These are phyloP conservation scores for Ophraella communa DNA, from an alignment of 2,888 invertebrate species.

Conservation along the genomic window DNA sequence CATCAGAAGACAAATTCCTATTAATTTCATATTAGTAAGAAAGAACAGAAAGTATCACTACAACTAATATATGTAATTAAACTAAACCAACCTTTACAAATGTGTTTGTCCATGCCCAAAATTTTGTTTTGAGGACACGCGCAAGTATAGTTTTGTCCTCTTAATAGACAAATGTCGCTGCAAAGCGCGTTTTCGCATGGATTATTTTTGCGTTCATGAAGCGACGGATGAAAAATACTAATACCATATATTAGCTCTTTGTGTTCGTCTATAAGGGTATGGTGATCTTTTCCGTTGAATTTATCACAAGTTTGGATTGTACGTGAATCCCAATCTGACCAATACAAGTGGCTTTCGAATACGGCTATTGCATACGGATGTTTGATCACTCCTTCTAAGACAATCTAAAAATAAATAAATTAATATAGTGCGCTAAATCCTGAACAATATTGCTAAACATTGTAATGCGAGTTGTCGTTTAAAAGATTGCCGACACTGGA, in stretches of 20 bases:
- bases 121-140: constrained; percentile 79
- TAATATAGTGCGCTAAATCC: neutral
- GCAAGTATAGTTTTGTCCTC: constrained; percentile 67
- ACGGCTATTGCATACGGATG: constrained; percentile 86
- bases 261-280: constrained; percentile 62
- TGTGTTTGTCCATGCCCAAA: constrained; percentile 63
- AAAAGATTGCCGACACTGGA: no score
- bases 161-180: constrained; percentile 79
- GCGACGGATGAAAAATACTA: constrained; percentile 76
- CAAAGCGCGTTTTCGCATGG: constrained; percentile 72
- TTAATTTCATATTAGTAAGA: no score
- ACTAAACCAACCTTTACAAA: constrained; percentile 63
- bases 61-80: constrained; percentile 10
- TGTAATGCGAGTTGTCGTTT: no score
- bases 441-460: neutral
- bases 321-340: constrained; percentile 86
- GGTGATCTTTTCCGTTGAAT: constrained; percentile 71
- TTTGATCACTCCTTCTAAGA: constrained; percentile 68
- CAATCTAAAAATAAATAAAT: constrained; percentile 45
- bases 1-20: no score
- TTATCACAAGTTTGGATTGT: constrained; percentile 81
- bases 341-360: constrained; percentile 87
- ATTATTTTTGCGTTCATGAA: constrained; percentile 64
- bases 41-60: no score
- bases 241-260: constrained; percentile 67